These are phyloP conservation scores for Karalla daura DNA, from an alignment of 2,797 vertebrate species.

Conservation along the genomic window DNA sequence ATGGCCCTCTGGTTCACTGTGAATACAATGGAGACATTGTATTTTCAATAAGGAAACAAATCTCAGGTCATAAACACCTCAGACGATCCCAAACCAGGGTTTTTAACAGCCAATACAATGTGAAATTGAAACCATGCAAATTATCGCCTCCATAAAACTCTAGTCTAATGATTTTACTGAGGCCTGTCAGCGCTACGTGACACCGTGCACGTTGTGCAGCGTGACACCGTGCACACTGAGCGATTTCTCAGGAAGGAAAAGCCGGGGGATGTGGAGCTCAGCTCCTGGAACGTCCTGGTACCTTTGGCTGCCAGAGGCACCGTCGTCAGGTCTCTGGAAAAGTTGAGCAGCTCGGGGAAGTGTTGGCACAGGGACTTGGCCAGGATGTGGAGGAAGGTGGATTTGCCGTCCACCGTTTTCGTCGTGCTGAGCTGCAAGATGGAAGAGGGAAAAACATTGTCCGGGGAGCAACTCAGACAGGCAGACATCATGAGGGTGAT, in stretches of 20 bases:
- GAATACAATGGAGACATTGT: background rate
- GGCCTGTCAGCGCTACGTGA: background rate
- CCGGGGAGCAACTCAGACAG: too few species aligned
- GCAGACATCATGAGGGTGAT: too few species aligned
- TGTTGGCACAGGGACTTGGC: slow-evolving; percentile 99
- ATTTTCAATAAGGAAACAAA: background rate
- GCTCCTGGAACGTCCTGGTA: slow-evolving; percentile 60
- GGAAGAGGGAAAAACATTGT: too few species aligned
- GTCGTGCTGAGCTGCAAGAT: slow-evolving; percentile 92
- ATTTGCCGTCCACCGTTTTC: slow-evolving; percentile 98
- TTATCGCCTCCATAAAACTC: background rate
- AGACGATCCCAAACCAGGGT: too few species aligned
- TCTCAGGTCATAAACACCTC: background rate
- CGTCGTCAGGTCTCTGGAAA: slow-evolving; percentile 93
- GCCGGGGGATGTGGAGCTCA: background rate
- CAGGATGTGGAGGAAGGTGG: slow-evolving; percentile 97
- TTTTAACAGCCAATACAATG: too few species aligned
- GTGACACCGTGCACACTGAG: background rate
- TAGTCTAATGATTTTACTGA: background rate
- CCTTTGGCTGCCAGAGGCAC: slow-evolving; percentile 97
- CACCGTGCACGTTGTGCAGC: background rate
- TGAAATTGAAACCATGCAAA: too few species aligned
- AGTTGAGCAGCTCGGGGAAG: slow-evolving; percentile 96
- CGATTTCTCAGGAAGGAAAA: background rate
- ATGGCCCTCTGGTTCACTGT: slow-evolving; percentile 94